Base-by-base conservation (phyloP, 2,113 vertebrate species). In the Chloropsis hardwickii region DNA sequence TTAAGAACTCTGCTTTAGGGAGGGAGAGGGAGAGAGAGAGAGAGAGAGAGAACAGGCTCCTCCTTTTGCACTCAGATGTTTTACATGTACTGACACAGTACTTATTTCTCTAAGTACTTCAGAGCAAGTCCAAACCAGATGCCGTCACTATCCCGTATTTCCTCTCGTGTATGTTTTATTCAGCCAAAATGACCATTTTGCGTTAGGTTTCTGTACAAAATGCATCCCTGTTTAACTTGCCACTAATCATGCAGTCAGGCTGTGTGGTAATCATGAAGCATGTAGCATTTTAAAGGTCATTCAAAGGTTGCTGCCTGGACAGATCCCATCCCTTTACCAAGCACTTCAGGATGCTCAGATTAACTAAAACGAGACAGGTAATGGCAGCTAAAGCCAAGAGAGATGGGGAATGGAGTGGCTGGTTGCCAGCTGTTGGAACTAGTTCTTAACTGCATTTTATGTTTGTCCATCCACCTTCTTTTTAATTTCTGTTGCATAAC, bases 371-470 rank as follows among this genome's bases (percentile, higher is more conserved):
- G 16, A 56, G 64, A 33, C 35, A 35, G 29, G 19, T 24, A 56
- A 50, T 3, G 29, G 39, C 76, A 88, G 74, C 64, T 79, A 42
- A 79, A 67, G 12, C 4, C 2, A 40, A 66, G 85, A 60, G 74
- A 74, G 64, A 82, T 57, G 80, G 72, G 80, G 23, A 62, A 82
- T 70, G 67, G 42, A 77, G 61, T 48, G 87, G 90, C 94, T 95
- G 92, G 87, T 87, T 86, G 78, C 94, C 79, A 93, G 80, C 96
- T 97, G 98, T 97, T 98, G 97, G 98, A 98, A 97, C 96, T 98
- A 97, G 97, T 97, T 97, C 86, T 91, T 86, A 87, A 97, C 62
- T 61, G 70, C 95, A 92, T 97, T 92, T 97, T 96, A 88, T 85
- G 92, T 96, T 97, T 88, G 87, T 95, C 94, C 95, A 96, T 96